Evolutionary conservation across 2,113 vertebrate species (phyloP).

Genomic region (Grallaria varia): DNA sequence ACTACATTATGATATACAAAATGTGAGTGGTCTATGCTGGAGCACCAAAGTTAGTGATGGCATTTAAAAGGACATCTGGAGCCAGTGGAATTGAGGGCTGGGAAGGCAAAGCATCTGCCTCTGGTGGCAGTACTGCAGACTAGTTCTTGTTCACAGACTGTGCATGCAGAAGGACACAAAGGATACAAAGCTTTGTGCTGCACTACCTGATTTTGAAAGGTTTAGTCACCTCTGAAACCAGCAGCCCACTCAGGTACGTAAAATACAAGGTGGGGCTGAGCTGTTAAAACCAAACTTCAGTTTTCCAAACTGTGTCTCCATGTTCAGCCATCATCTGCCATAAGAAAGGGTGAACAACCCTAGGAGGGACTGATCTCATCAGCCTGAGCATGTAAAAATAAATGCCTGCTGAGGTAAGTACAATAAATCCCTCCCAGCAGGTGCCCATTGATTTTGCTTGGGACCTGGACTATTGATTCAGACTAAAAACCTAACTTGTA

Average conservation of each 20-base stretch:
- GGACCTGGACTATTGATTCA: not conserved
- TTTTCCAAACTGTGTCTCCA: not conserved
- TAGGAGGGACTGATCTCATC: not conserved
- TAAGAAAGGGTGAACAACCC: not conserved
- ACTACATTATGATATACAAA: not conserved
- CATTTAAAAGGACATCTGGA: not conserved
- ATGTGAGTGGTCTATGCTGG: not conserved
- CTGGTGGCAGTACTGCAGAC: not conserved
- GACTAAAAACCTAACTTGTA: not conserved
- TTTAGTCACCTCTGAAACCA: not conserved
- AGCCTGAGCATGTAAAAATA: fast-evolving
- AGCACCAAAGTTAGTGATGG: not conserved
- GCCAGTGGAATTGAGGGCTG: not conserved
- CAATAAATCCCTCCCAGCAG: not conserved
- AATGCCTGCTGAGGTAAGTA: not conserved
- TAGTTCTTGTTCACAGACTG: not conserved
- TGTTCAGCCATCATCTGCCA: not conserved
- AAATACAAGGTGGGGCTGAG: not conserved
- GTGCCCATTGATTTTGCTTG: not conserved
- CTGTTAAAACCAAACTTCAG: not conserved
- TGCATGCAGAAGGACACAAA: not conserved
- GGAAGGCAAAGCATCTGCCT: not conserved
- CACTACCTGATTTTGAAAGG: not conserved
- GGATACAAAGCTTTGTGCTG: not conserved
- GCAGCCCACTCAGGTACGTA: not conserved